A percentile compares a stretch with the other conserved stretches of the same genome.
These are phyloP conservation scores for Lithophane leautieri DNA, from an alignment of 2,888 invertebrate genomes.

Conservation along the genomic window DNA sequence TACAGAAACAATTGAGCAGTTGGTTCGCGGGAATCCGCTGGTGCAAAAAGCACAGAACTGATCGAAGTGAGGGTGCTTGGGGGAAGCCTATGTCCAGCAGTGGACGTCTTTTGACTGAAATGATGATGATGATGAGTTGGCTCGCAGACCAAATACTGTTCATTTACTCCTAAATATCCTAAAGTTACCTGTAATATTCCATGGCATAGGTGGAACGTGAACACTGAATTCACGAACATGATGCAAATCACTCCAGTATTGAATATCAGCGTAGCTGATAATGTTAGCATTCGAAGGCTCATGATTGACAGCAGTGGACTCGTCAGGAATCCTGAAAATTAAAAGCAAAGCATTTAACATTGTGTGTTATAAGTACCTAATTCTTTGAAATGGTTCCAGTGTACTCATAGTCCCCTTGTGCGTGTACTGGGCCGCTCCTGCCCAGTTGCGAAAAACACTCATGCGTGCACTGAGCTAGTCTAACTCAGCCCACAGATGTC, in stretches of 20 bases:
- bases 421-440: too few relatives aligned
- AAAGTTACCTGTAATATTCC: conserved; percentile 76
- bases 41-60: too few relatives aligned
- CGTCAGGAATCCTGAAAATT: conserved; percentile 77
- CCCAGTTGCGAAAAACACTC: too few relatives aligned
- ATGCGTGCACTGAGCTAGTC: too few relatives aligned
- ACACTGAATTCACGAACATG: conserved; percentile 71
- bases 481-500: too few relatives aligned
- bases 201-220: conserved; percentile 74
- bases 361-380: not conserved
- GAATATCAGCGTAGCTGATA: conserved; percentile 67
- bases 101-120: too few relatives aligned
- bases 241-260: conserved; percentile 71
- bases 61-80: too few relatives aligned
- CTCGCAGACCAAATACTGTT: not conserved
- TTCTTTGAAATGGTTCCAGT: not conserved
- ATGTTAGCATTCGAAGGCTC: conserved; percentile 71
- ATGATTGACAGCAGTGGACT: conserved; percentile 74
- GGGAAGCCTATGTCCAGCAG: too few relatives aligned
- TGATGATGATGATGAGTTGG: too few relatives aligned
- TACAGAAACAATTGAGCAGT: not conserved
- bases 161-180: not conserved
- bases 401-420: too few relatives aligned
- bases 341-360: not conserved
- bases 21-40: not conserved